phyloP scores from a whole-genome alignment of 2,113 vertebrate genomes.

The Gymnarchus niloticus region DNA sequence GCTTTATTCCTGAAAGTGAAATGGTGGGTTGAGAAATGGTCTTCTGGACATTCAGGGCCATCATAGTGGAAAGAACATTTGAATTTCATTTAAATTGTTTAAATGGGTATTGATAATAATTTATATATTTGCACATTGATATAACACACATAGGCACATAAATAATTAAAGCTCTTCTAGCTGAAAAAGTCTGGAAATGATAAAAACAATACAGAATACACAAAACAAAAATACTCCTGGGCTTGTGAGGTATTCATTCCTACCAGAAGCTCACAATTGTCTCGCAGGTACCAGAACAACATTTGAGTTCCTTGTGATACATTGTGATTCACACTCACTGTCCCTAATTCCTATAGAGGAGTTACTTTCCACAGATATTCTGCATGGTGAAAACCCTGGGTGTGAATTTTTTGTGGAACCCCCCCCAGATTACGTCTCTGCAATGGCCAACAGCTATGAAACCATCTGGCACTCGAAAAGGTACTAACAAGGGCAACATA shows the following conservation, averaged over 20 bases:
- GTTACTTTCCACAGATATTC: not conserved
- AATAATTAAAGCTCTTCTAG: not conserved
- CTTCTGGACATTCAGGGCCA: not conserved
- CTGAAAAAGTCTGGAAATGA: not conserved
- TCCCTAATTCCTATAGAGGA: not conserved
- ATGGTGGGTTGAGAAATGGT: not conserved
- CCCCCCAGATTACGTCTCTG: not conserved
- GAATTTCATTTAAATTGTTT: not conserved
- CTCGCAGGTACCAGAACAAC: not conserved
- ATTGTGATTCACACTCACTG: not conserved
- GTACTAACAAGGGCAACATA: not conserved
- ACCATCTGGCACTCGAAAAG: not conserved
- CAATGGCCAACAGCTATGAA: not conserved
- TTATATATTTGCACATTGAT: no score
- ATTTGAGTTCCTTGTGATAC: not conserved
- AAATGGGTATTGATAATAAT: not conserved
- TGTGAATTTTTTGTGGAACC: not conserved
- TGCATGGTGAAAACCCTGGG: not conserved
- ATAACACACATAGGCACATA: not conserved
- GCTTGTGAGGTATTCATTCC: not conserved
- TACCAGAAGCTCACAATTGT: not conserved
- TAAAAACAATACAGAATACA: not conserved
- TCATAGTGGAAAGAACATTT: not conserved
- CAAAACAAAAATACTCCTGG: not conserved
- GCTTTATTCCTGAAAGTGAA: conserved; percentile 12